These are phyloP conservation scores for Pomatostomus ruficeps DNA, from an alignment of 2,113 vertebrate species.

Conservation along the genomic window DNA sequence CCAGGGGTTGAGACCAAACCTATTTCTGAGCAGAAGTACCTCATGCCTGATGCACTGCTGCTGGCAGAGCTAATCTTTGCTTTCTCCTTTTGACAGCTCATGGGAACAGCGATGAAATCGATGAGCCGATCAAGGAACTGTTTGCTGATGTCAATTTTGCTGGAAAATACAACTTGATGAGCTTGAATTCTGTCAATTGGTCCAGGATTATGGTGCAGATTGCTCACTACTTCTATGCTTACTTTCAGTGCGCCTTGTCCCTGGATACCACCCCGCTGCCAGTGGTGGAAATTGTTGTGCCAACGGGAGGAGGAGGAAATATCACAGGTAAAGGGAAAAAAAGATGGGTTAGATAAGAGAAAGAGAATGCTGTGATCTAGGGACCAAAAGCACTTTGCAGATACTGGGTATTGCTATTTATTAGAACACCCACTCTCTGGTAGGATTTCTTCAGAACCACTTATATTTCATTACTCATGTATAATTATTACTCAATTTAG, in stretches of 20 bases:
- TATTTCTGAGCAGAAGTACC: not conserved
- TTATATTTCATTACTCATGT: constrained; percentile 41
- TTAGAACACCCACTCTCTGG: constrained; percentile 52
- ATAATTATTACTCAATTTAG: constrained; percentile 16
- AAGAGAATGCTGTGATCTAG: not conserved
- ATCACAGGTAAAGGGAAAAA: constrained; percentile 75
- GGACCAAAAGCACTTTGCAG: constrained; percentile 6
- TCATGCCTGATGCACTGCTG: not conserved
- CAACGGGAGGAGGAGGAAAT: constrained; percentile 90
- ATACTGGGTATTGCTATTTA: constrained; percentile 12
- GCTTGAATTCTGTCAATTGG: constrained; percentile 93
- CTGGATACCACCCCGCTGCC: constrained; percentile 55
- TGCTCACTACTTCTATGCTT: constrained; percentile 86
- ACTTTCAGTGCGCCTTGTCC: constrained; percentile 72
- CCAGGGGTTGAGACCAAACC: not conserved
- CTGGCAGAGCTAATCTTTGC: not conserved
- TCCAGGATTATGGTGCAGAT: constrained; percentile 88
- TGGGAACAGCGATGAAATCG: constrained; percentile 89
- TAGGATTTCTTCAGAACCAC: constrained; percentile 51
- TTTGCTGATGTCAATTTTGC: constrained; percentile 81
- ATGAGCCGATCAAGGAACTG: constrained; percentile 79
- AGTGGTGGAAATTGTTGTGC: constrained; percentile 86
- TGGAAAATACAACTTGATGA: constrained; percentile 79
- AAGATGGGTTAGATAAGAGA: not conserved
- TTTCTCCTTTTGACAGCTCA: constrained; percentile 70